phyloP scores from a whole-genome alignment of 2,888 invertebrate genomes.

The Nephrotoma appendiculata region DNA sequence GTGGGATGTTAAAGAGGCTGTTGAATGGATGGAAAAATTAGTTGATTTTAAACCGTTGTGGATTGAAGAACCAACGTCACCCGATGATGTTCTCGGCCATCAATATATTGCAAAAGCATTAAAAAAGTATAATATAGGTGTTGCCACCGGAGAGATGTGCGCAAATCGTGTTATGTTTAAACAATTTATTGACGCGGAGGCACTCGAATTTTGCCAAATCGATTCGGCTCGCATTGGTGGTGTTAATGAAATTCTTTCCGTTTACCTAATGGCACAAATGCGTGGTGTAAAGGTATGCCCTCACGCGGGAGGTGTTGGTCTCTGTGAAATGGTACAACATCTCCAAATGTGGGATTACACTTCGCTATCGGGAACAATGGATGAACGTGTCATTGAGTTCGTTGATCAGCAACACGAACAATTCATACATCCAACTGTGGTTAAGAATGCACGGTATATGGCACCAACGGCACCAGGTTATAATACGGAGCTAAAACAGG shows the following conservation, averaged over 20 bases:
- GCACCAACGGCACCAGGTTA: constrained; percentile 69
- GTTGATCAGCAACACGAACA: constrained; percentile 86
- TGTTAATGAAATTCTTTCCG: constrained; percentile 72
- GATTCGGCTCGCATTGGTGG: constrained; percentile 81
- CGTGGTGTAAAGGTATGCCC: constrained; percentile 78
- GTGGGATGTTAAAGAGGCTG: constrained; percentile 75
- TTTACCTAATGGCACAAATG: constrained; percentile 81
- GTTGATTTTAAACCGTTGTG: constrained; percentile 61
- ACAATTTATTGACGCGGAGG: constrained; percentile 68
- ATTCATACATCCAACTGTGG: constrained; percentile 56
- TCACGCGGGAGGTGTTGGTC: constrained; percentile 87
- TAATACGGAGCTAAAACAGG: constrained; percentile 60
- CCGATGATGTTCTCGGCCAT: constrained; percentile 83
- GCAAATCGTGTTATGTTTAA: constrained; percentile 87
- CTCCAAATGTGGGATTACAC: constrained; percentile 80
- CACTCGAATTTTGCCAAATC: constrained; percentile 78
- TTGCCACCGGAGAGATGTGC: constrained; percentile 88
- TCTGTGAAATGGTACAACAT: constrained; percentile 90
- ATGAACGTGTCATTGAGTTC: constrained; percentile 66
- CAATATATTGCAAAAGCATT: constrained; percentile 59
- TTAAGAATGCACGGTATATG: constrained; percentile 56
- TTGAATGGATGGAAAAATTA: constrained; percentile 70
- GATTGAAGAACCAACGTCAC: constrained; percentile 90
- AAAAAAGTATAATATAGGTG: constrained; percentile 38
- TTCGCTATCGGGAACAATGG: constrained; percentile 51